Evolutionary conservation across 2,797 vertebrate species (phyloP).

Genomic region (Gambusia yucatana): DNA sequence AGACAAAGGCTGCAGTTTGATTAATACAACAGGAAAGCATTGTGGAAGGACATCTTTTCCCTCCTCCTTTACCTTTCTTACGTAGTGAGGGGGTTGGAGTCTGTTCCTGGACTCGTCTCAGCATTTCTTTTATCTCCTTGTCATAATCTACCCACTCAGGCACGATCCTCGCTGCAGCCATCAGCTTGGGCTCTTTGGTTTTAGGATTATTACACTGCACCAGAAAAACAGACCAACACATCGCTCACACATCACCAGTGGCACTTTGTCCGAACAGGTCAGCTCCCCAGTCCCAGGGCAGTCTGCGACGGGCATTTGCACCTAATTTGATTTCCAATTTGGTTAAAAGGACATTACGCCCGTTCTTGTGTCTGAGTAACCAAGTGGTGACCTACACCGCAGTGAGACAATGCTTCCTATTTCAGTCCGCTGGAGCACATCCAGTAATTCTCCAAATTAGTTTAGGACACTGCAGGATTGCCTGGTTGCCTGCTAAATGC

Average conservation of each 20-base stretch:
- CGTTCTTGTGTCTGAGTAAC: slow-evolving; percentile 67
- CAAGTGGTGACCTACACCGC: slow-evolving; percentile 61
- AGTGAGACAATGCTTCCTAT: slow-evolving; percentile 62
- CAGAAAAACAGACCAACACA: slow-evolving; percentile 42
- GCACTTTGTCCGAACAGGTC: slow-evolving; percentile 53
- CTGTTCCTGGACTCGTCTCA: slow-evolving; percentile 76
- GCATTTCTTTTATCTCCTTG: slow-evolving; percentile 85
- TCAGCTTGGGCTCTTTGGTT: slow-evolving; percentile 96
- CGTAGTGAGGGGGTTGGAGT: slow-evolving; percentile 50
- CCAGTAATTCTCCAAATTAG: slow-evolving; percentile 69
- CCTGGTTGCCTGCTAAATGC: slow-evolving; percentile 59
- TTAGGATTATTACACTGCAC: slow-evolving; percentile 97
- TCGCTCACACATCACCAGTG: slow-evolving; percentile 36
- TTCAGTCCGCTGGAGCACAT: slow-evolving; percentile 56
- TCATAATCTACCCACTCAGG: slow-evolving; percentile 94
- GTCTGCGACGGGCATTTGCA: slow-evolving; percentile 57
- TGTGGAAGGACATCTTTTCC: neutral
- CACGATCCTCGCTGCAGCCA: slow-evolving; percentile 91
- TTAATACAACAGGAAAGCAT: slow-evolving; percentile 6
- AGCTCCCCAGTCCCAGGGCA: slow-evolving; percentile 41
- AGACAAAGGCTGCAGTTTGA: neutral
- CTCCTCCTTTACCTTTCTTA: slow-evolving; percentile 48
- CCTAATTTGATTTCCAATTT: slow-evolving; percentile 76
- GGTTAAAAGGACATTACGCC: slow-evolving; percentile 72
- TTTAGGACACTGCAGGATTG: slow-evolving; percentile 67